Evolutionary conservation across 2,888 invertebrate species (phyloP), one percentile per base, ranked within the genome.

Genomic region (Folsomia candida): DNA sequence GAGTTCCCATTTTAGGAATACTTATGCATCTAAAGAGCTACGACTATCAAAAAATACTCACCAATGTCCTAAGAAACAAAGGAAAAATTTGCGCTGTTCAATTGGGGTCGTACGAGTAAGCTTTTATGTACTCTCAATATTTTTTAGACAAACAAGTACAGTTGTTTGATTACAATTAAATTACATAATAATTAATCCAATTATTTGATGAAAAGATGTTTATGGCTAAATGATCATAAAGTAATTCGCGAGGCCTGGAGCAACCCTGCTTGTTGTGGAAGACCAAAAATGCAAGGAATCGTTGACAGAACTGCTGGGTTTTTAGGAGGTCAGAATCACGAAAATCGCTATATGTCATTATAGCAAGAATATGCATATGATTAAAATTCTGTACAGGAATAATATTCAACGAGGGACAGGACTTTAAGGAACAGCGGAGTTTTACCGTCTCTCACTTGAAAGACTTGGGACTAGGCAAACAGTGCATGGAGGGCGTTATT

Each of bases 381-480:
- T 54, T 24, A 54, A 24, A 29, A 22, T 28, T 51, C 28, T 22
- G 59, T 66, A 14, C 54, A 76, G 74, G 71, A 28, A 71, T 73
- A 57, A 73, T 76, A 27, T 76, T 73, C 29, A 74, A 76, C 28
- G 71, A 78, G 54, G 77, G 77, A 1, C 24, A 26, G 24, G 67
- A 69, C 20, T 73, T 76, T 20, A 51, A 22, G 2, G 73, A 73
- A 51, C 74, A 76, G 28, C 59, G 73, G 60, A 25, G 70, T 37
- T 69, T 73, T 28, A 59, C 66, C 1, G 47, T 73, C 2, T 68
- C 64, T 11, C 51, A 66, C 4, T 51, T 77, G 29, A 70, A 67
- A 67, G 54, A 69, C 18, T 61, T 66, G 11, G 75, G 76, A 1
- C 66, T 75, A 14, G 69, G 68, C 11, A 72, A 72, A 27, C 4